Conservation (phyloP, 2,113 vertebrate genomes). For the Cepphus grylle region DNA sequence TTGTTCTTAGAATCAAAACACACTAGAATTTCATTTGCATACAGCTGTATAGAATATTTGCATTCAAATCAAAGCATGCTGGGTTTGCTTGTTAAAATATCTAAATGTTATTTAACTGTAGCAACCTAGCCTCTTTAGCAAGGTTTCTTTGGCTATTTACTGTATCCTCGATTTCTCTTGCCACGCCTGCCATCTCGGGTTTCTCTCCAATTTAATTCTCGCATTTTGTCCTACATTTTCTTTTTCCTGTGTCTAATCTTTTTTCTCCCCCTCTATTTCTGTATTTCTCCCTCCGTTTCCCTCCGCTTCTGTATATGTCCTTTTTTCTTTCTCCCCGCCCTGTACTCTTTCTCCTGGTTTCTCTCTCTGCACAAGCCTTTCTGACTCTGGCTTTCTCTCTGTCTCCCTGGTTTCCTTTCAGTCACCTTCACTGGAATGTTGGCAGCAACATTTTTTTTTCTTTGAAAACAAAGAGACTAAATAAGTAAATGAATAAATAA, state of each 20-base stretch:
- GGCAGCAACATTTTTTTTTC: slow-evolving; percentile 26
- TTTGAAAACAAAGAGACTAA: slow-evolving; percentile 51
- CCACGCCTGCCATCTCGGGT: neutral
- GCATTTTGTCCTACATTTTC: neutral
- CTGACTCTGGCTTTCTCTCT: neutral
- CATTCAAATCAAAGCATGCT: neutral
- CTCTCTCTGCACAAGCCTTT: neutral
- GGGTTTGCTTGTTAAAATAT: neutral
- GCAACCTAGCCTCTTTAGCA: neutral
- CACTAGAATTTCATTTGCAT: neutral
- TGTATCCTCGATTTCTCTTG: neutral
- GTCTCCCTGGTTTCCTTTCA: slow-evolving; percentile 54
- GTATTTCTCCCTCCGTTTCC: neutral
- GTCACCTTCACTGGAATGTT: slow-evolving; percentile 51
- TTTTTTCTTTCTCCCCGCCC: neutral
- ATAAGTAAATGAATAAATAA: slow-evolving; percentile 43
- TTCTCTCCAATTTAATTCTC: neutral
- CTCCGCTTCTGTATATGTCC: neutral
- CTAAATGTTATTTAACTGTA: neutral
- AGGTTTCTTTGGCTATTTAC: neutral
- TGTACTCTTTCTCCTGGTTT: neutral
- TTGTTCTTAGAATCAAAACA: neutral
- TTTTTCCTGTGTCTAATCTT: neutral
- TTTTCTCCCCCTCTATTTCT: neutral
- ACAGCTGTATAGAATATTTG: neutral